phyloP scores from a whole-genome alignment of 2,888 invertebrate species.

The Eretmocerus hayati region DNA sequence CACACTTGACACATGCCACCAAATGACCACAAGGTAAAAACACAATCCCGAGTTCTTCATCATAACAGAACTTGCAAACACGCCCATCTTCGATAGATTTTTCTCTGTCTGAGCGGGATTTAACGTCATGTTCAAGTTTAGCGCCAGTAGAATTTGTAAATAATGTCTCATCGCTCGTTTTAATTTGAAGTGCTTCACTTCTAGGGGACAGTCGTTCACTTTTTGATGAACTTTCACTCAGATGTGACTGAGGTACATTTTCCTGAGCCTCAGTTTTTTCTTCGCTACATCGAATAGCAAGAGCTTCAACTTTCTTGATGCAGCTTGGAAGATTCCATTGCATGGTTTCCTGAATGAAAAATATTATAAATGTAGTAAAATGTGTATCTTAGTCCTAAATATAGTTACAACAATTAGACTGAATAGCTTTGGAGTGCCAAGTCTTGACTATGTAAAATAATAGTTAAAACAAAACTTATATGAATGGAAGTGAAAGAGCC shows the following conservation, averaged over 20 bases:
- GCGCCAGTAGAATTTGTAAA: conserved; percentile 21
- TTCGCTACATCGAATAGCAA: conserved; percentile 12
- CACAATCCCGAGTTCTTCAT: conserved; percentile 78
- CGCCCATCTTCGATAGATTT: conserved; percentile 47
- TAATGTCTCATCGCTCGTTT: conserved; percentile 1
- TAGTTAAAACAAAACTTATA: too few relatives aligned
- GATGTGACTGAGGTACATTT: conserved; percentile 19
- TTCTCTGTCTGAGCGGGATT: conserved; percentile 16
- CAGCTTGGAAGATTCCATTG: conserved; percentile 40
- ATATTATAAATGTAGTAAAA: too few relatives aligned
- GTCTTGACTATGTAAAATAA: too few relatives aligned
- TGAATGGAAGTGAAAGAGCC: neutral
- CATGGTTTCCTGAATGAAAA: conserved; percentile 36
- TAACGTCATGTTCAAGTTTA: conserved; percentile 12
- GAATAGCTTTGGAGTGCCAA: too few relatives aligned
- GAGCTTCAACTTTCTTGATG: conserved; percentile 36
- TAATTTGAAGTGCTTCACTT: neutral
- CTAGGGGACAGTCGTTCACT: too few relatives aligned
- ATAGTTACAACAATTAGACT: too few relatives aligned
- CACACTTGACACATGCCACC: conserved; percentile 86
- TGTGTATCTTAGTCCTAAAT: too few relatives aligned
- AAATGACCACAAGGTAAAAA: conserved; percentile 95
- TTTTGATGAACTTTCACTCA: too few relatives aligned
- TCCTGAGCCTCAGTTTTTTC: conserved; percentile 16
- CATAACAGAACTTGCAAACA: conserved; percentile 88